Conservation (phyloP, 2,888 invertebrate genomes). For the Asteroscopus sphinx region DNA sequence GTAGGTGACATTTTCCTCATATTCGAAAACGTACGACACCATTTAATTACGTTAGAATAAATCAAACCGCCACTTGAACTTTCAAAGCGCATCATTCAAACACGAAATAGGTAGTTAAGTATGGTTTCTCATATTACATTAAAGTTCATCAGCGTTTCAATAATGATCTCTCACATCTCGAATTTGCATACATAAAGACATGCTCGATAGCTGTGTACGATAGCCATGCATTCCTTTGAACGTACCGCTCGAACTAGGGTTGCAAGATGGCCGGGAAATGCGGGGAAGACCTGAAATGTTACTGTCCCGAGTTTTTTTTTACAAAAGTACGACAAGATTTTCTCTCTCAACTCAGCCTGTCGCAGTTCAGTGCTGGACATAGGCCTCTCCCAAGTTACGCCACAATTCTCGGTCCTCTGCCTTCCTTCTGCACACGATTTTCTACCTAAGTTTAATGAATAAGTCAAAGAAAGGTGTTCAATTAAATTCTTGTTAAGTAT, state of each 20-base stretch:
- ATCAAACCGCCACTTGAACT: slow-evolving; percentile 2
- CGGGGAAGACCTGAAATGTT: no score
- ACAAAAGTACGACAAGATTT: no score
- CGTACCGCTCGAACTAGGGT: slow-evolving; percentile 62
- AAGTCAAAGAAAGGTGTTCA: no score
- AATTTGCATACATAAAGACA: slow-evolving; percentile 49
- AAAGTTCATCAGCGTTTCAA: slow-evolving; percentile 45
- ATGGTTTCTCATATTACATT: slow-evolving; percentile 28
- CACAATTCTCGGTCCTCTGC: no score
- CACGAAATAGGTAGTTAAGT: slow-evolving; percentile 1
- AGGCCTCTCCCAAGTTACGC: no score
- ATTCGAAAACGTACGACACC: not conserved
- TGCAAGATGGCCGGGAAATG: no score
- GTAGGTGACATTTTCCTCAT: slow-evolving; percentile 1
- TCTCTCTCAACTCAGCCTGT: no score
- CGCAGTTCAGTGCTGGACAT: no score
- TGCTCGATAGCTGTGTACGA: slow-evolving; percentile 31
- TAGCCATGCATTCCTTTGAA: slow-evolving; percentile 60
- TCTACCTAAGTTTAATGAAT: no score
- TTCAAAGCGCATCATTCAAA: not conserved
- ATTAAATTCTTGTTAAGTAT: no score
- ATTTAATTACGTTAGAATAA: slow-evolving; percentile 3
- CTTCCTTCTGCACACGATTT: no score
- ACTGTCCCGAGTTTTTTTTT: no score
- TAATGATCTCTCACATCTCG: slow-evolving; percentile 43